phyloP scores from a whole-genome alignment of 2,888 invertebrate species.

The Phortica magna region DNA sequence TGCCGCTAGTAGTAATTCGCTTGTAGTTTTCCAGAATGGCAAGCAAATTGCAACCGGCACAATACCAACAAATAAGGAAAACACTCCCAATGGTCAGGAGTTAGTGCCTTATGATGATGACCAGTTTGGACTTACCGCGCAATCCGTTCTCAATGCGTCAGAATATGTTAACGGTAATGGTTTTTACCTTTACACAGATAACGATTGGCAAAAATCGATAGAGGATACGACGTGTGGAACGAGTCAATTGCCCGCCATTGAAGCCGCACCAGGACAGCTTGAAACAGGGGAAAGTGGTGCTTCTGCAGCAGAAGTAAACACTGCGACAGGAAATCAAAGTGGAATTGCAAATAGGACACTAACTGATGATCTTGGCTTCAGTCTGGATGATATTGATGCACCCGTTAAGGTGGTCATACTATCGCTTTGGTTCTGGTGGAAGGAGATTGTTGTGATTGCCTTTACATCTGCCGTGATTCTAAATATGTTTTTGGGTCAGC shows the following conservation, averaged over 20 bases:
- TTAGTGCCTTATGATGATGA: constrained; percentile 75
- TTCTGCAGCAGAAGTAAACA: background rate
- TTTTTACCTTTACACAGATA: constrained; percentile 85
- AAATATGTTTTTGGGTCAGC: constrained; percentile 83
- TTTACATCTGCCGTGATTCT: constrained; percentile 85
- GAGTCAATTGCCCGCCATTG: constrained; percentile 50
- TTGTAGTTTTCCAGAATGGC: constrained; percentile 62
- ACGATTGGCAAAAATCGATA: constrained; percentile 56
- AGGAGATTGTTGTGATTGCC: constrained; percentile 88
- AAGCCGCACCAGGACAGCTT: constrained; percentile 26
- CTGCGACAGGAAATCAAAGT: constrained; percentile 43
- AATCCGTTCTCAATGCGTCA: constrained; percentile 86
- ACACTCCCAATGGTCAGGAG: constrained; percentile 55
- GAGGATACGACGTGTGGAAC: constrained; percentile 47
- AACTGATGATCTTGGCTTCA: constrained; percentile 69
- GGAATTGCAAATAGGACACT: constrained; percentile 50
- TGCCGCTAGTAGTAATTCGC: constrained; percentile 80
- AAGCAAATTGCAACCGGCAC: constrained; percentile 41
- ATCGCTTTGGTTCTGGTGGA: constrained; percentile 91
- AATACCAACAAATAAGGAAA: constrained; percentile 37
- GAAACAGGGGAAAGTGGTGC: background rate
- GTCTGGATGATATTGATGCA: constrained; percentile 80
- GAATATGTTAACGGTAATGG: constrained; percentile 88
- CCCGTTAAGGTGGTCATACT: constrained; percentile 85
- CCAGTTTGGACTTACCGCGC: constrained; percentile 81